phyloP scores from a whole-genome alignment of 2,113 vertebrate species.

The Caracal caracal region DNA sequence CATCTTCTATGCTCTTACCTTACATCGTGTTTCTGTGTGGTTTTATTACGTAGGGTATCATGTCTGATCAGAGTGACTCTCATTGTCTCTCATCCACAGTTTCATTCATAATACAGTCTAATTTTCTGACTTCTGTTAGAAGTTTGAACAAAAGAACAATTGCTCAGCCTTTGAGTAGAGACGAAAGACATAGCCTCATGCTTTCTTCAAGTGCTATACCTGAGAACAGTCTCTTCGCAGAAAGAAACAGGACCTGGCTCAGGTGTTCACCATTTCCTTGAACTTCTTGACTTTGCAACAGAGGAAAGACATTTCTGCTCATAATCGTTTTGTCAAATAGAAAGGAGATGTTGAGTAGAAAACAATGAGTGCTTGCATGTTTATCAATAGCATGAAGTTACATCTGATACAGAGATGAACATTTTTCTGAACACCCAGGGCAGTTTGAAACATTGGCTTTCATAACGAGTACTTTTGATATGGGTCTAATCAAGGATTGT shows the following conservation, averaged over 20 bases:
- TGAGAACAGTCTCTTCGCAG: not conserved
- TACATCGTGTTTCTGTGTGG: not conserved
- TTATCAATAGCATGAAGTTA: not conserved
- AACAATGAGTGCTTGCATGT: not conserved
- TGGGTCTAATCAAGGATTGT: not conserved
- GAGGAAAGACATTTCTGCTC: not conserved
- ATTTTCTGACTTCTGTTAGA: not conserved
- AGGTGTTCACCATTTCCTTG: not conserved
- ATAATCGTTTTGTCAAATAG: not conserved
- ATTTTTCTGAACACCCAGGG: not conserved
- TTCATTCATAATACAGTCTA: not conserved
- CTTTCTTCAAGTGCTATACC: not conserved
- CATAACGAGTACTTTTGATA: not conserved
- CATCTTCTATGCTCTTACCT: not conserved
- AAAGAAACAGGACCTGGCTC: not conserved
- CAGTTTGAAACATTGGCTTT: not conserved
- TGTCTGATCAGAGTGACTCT: not conserved
- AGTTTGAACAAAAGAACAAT: not conserved
- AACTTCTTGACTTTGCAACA: not conserved
- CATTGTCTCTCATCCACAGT: not conserved
- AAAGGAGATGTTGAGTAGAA: not conserved
- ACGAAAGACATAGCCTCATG: not conserved
- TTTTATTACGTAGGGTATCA: not conserved
- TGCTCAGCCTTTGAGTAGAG: not conserved
- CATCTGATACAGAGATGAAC: not conserved